These are phyloP conservation scores for Vanacampus margaritifer DNA, from an alignment of 2,113 vertebrate species.

Conservation along the genomic window DNA sequence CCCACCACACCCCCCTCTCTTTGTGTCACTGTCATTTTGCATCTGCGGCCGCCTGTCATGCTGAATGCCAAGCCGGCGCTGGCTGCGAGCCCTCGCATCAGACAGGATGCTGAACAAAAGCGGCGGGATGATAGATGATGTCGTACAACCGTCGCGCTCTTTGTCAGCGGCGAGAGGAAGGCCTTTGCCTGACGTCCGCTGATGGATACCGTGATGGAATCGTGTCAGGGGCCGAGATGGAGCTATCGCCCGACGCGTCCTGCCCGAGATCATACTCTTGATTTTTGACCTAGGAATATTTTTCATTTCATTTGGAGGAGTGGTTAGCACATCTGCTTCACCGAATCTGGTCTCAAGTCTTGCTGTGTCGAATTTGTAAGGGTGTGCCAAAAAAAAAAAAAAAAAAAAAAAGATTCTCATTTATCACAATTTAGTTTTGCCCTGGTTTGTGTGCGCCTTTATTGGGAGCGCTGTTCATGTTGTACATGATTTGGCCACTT, in stretches of 20 bases:
- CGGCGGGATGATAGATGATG: slow-evolving; percentile 67
- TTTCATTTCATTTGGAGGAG: neutral
- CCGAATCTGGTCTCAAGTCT: too few species aligned
- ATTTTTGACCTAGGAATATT: neutral
- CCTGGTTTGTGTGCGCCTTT: too few species aligned
- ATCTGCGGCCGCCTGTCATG: slow-evolving; percentile 65
- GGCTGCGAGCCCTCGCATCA: slow-evolving; percentile 47
- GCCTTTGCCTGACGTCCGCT: slow-evolving; percentile 40
- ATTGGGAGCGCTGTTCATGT: too few species aligned
- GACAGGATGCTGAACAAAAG: slow-evolving; percentile 63
- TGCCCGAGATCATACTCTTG: neutral
- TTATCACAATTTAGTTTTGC: too few species aligned
- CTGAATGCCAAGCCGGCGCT: slow-evolving; percentile 59
- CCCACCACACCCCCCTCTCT: slow-evolving; percentile 36
- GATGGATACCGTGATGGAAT: slow-evolving; percentile 61
- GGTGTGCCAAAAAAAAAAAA: too few species aligned
- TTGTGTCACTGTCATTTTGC: slow-evolving; percentile 73
- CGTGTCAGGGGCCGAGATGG: slow-evolving; percentile 34
- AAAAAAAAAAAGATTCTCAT: too few species aligned
- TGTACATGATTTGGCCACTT: too few species aligned
- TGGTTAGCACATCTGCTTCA: too few species aligned
- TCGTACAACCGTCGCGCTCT: slow-evolving; percentile 54
- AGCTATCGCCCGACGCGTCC: slow-evolving; percentile 22
- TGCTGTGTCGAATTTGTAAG: too few species aligned
- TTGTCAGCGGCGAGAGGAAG: slow-evolving; percentile 35